These are phyloP conservation scores for Naja naja DNA, from an alignment of 2,113 vertebrate species.

Conservation along the genomic window DNA sequence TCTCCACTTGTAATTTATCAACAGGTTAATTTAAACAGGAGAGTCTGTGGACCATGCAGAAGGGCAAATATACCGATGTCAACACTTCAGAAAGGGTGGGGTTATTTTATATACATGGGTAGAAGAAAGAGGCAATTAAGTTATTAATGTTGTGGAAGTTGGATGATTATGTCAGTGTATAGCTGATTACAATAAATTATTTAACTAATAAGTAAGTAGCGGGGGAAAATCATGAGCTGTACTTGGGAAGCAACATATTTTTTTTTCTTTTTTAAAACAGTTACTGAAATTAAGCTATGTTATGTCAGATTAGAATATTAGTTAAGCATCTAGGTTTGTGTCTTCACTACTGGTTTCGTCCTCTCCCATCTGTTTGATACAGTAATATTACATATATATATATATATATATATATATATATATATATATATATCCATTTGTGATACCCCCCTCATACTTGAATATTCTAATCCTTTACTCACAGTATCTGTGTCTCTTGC, in stretches of 20 bases:
- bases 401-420: neutral
- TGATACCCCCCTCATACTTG: conserved; percentile 86
- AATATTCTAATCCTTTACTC: conserved; percentile 90
- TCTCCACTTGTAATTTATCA: conserved; percentile 69
- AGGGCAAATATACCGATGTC: conserved; percentile 68
- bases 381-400: conserved; percentile 68
- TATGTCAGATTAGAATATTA: conserved; percentile 71
- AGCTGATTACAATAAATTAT: conserved; percentile 78
- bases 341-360: conserved; percentile 73
- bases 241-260: conserved; percentile 58
- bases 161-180: conserved; percentile 74
- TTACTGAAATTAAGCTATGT: conserved; percentile 61
- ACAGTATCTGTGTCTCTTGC: conserved; percentile 85
- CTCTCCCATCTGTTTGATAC: conserved; percentile 86
- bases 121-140: conserved; percentile 75
- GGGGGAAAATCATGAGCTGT: conserved; percentile 50
- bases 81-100: conserved; percentile 52
- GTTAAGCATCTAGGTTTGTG: conserved; percentile 82
- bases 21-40: conserved; percentile 60
- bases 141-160: conserved; percentile 74
- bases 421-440: conserved; percentile 73
- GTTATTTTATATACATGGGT: conserved; percentile 78
- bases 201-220: conserved; percentile 67
- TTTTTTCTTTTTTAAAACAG: conserved; percentile 61
- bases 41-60: conserved; percentile 62